These are phyloP conservation scores for Xylophagus ater DNA, from an alignment of 2,888 invertebrate genomes.

Conservation along the genomic window DNA sequence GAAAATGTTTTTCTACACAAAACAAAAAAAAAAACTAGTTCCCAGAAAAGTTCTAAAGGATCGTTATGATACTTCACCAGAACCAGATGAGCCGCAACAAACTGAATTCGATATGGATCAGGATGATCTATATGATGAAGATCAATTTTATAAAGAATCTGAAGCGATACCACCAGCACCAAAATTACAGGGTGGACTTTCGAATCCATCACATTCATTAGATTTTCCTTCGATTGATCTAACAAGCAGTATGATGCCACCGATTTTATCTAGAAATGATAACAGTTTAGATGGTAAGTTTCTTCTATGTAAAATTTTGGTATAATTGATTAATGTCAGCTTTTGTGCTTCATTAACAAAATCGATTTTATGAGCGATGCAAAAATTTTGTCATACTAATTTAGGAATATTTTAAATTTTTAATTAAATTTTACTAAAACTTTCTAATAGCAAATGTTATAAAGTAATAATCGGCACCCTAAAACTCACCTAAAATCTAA, in stretches of 20 bases:
- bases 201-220: slow-evolving; percentile 23
- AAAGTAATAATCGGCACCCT: no score
- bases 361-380: no score
- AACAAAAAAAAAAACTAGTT: slow-evolving; percentile 36
- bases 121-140: slow-evolving; percentile 45
- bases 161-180: slow-evolving; percentile 46
- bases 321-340: no score
- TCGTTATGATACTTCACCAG: slow-evolving; percentile 66
- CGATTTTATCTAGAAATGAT: slow-evolving; percentile 29
- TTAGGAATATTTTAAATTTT: no score
- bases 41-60: slow-evolving; percentile 74
- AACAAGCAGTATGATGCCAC: slow-evolving; percentile 30
- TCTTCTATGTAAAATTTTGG: background rate
- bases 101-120: slow-evolving; percentile 42
- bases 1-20: slow-evolving; percentile 5
- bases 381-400: no score
- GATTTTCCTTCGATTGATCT: slow-evolving; percentile 6
- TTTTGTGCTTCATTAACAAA: no score
- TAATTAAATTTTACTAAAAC: no score
- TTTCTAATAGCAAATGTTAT: no score
- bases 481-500: no score
- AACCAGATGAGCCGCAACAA: slow-evolving; percentile 61
- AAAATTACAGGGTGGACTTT: slow-evolving; percentile 36
- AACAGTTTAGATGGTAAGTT: slow-evolving; percentile 32
- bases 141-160: slow-evolving; percentile 45